Percentiles rank a stretch among this genome's conserved stretches.
These are phyloP conservation scores for Amblyornis subalaris DNA, from an alignment of 2,113 vertebrate species.

Conservation along the genomic window DNA sequence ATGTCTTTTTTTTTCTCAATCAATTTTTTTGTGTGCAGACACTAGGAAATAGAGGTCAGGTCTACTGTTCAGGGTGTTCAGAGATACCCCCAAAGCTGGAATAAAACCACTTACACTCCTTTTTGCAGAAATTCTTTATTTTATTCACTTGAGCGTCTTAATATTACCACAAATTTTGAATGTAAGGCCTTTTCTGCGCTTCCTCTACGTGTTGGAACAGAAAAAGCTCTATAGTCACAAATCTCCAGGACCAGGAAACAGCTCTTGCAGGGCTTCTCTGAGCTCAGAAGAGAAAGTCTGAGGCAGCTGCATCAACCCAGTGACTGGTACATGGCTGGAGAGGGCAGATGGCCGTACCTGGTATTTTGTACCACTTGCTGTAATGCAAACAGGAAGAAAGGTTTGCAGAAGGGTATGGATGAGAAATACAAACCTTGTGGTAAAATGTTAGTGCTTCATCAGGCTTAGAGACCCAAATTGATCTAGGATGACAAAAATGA, in stretches of 20 bases:
- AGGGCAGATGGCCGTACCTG: not conserved
- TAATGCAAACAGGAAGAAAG: not conserved
- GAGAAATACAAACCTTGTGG: not conserved
- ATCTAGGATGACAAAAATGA: not conserved
- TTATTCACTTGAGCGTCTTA: not conserved
- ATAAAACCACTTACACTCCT: not conserved
- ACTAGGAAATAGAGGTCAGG: not conserved
- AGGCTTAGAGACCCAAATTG: not conserved
- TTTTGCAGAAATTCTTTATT: not conserved
- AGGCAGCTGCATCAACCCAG: not conserved
- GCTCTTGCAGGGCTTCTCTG: not conserved
- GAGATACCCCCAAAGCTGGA: conserved; percentile 9
- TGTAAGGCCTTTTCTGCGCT: not conserved
- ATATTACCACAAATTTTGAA: not conserved
- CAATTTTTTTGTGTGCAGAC: not conserved
- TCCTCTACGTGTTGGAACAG: not conserved
- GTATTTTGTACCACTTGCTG: not conserved
- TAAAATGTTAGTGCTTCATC: not conserved
- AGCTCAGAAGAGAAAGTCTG: not conserved
- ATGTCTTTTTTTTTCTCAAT: not conserved
- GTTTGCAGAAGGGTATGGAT: not conserved
- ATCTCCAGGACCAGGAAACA: not conserved
- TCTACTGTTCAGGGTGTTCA: not conserved
- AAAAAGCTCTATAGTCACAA: not conserved
- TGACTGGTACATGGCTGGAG: not conserved